Evolutionary conservation across 2,888 invertebrate species (phyloP).

Genomic region (Troides aeacus): DNA sequence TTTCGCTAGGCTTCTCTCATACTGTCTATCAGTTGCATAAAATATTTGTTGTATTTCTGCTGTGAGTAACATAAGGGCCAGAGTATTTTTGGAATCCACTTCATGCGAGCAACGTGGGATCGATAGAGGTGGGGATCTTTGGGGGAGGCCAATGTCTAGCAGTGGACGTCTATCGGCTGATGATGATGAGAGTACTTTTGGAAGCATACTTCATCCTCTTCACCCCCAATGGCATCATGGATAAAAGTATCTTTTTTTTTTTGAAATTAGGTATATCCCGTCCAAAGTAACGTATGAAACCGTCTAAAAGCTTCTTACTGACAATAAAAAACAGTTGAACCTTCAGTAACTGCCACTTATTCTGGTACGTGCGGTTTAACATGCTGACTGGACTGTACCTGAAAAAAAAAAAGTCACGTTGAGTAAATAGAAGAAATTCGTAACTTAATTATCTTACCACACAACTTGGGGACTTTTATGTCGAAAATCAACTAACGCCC

Average conservation of each 20-base stretch:
- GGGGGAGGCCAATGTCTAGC: too few species aligned
- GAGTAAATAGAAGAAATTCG: conserved; percentile 9
- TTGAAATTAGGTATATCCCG: not conserved
- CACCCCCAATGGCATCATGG: not conserved
- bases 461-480: conserved; percentile 5
- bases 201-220: not conserved
- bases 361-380: conserved; percentile 7
- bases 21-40: not conserved
- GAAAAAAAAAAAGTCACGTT: conserved; percentile 16
- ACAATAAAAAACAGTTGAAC: not conserved
- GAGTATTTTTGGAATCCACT: not conserved
- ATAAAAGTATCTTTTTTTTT: not conserved
- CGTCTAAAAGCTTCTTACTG: conserved; percentile 5
- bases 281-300: not conserved
- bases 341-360: conserved; percentile 1
- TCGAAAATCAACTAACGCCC: conserved; percentile 13
- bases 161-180: too few species aligned
- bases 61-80: not conserved
- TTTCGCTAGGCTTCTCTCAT: not conserved
- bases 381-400: conserved; percentile 16
- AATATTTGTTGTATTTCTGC: not conserved
- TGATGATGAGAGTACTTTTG: not conserved
- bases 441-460: conserved; percentile 7
- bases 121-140: too few species aligned
- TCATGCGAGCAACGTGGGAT: too few species aligned